Evolutionary conservation across 2,113 vertebrate species (phyloP), one percentile per base, ranked within the genome.

Genomic region (Megaptera novaeangliae): DNA sequence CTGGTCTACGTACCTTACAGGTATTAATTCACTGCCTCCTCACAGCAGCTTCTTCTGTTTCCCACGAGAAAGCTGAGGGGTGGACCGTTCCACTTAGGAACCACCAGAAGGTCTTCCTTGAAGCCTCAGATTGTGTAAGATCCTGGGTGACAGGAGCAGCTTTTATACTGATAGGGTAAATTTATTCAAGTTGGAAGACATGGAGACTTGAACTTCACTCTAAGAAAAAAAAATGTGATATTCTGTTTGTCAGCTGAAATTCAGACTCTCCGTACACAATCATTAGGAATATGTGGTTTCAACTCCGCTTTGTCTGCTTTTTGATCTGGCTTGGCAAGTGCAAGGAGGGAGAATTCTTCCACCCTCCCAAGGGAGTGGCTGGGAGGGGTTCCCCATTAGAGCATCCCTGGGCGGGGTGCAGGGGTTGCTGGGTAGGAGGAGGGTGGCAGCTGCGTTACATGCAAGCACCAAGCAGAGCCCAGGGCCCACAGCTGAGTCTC

Each of bases 401-500:
- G 39, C 36, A 3, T 17, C 69, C 39, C 21, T 8, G 20, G 10
- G n/a, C 23, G 27, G 0, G 0, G 57, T 36, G 36, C 2, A 21
- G 17, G 39, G 31, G 6, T 23, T 61, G 41, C 27, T 8, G 46
- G 44, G 25, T 3, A 23, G 44, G 63, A 34, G 64, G 29, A 29
- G 25, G 5, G 49, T 4, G 59, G 11, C 27, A 25, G 36, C 57
- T 25, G 59, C 31, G 49, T 52, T 13, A 2, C 0, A 25, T 2
- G 36, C 39, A 5, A 68, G 5, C 49, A 4, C 3, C 52, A 6
- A 46, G 8, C 4, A 2, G 18, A 88, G 13, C 11, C 18, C 1
- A 0, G 34, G 1, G 2, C 4, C 5, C 39, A 6, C 23, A 66
- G 34, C 18, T 18, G 27, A 15, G 0, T 14, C 8, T 14, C 15